These are phyloP conservation scores for Epicampocera succincta DNA, from an alignment of 2,888 invertebrate species.

Conservation along the genomic window DNA sequence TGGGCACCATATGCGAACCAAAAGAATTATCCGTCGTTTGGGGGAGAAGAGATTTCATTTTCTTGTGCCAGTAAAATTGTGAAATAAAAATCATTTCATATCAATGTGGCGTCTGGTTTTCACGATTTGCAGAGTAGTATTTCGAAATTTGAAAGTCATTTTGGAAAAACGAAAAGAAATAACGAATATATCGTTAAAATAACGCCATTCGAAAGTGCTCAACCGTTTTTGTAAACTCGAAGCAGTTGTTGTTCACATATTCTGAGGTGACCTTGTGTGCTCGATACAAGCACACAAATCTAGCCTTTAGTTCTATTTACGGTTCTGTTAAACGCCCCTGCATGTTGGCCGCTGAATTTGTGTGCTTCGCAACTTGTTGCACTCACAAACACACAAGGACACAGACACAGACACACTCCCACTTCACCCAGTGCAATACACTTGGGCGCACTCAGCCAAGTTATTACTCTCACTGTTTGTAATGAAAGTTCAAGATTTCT, in stretches of 20 bases:
- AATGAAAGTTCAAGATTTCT: constrained; percentile 28
- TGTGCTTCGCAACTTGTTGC: constrained; percentile 68
- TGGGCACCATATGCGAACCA: no score
- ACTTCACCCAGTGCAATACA: not conserved
- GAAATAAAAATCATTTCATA: no score
- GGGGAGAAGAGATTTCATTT: no score
- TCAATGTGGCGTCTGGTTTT: no score
- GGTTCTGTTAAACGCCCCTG: not conserved
- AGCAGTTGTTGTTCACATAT: not conserved
- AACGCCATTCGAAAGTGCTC: not conserved
- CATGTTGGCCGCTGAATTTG: constrained; percentile 22
- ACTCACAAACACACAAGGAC: constrained; percentile 47
- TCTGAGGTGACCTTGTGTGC: constrained; percentile 32
- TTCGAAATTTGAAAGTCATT: no score
- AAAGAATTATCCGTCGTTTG: no score
- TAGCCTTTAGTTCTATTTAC: constrained; percentile 19
- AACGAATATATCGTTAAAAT: not conserved
- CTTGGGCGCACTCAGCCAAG: constrained; percentile 6
- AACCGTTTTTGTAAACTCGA: constrained; percentile 4
- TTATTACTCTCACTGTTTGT: constrained; percentile 13
- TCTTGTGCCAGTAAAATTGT: no score
- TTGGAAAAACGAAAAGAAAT: not conserved
- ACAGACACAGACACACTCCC: no score
- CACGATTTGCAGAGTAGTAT: no score
- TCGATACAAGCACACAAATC: not conserved